phyloP scores from a whole-genome alignment of 2,113 vertebrate genomes.

The Hemichromis elongatus region DNA sequence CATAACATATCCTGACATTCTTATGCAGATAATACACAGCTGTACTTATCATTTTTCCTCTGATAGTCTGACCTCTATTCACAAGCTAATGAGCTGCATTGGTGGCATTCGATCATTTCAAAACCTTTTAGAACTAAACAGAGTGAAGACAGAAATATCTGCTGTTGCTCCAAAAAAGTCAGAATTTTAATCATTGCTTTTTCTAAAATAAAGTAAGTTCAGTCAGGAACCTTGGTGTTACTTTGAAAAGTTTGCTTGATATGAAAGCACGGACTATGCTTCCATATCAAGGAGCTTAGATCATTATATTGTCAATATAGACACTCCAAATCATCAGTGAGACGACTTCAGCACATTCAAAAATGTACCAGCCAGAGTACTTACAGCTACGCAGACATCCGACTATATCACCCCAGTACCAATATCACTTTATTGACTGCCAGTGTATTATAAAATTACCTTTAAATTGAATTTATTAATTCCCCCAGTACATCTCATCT shows the following conservation, averaged over 20 bases:
- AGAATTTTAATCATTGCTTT: background rate
- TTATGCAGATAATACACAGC: background rate
- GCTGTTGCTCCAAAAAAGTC: background rate
- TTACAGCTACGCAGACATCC: background rate
- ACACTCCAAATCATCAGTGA: background rate
- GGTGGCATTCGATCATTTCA: background rate
- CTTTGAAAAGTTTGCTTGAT: background rate
- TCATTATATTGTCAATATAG: background rate
- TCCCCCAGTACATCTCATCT: background rate
- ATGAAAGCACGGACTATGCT: background rate
- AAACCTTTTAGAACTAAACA: background rate
- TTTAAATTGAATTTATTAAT: background rate
- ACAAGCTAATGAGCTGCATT: background rate
- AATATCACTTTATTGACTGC: background rate
- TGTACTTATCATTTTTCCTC: background rate
- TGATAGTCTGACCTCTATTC: background rate
- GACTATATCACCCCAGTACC: background rate
- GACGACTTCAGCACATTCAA: background rate
- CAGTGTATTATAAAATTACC: background rate
- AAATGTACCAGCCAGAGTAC: background rate
- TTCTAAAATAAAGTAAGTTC: background rate
- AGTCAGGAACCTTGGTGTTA: background rate
- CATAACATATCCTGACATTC: background rate
- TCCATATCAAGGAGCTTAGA: background rate
- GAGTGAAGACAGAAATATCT: background rate